Evolutionary conservation across 2,888 invertebrate genomes (phyloP), one percentile per base, ranked within the genome.

Genomic region (Epinotia demarniana): DNA sequence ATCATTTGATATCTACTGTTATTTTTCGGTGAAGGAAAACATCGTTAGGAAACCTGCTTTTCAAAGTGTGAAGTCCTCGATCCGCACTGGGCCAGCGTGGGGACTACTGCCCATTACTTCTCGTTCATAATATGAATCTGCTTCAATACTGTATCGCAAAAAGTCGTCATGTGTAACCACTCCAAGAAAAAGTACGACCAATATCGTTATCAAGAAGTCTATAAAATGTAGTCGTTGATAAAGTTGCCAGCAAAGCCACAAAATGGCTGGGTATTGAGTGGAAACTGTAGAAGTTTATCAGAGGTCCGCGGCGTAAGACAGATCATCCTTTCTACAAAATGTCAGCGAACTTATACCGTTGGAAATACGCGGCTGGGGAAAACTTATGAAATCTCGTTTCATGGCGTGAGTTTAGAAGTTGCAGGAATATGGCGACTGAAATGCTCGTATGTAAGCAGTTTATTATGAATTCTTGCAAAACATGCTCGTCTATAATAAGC

Each of bases 341-440:
- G 62, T 58, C 64, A 70, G 55, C 27, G n/a, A 67, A 67, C 23
- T 68, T 53, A 18, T 9, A 55, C 53, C 11, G 16, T 18, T 53
- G 23, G 57, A 57, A 64, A 57, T 64, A 79, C 81, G 81, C 78
- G 80, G 79, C 77, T 80, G 79, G 77, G 80, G 76, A 78, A 80
- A 83, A 85, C 83, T 84, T 81, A 79, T 75, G 79, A 82, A 81
- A 81, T 83, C 83, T 62, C 81, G 83, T 86, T 85, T 81, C 82
- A 81, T 84, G 84, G 81, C 81, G 74, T 78, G 82, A 82, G 80
- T 85, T 84, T 81, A 81, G 82, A 84, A 84, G 80, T 79, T 82
- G 80, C 49, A n/a, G 18, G 67, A n/a, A 13, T 19, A 16, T 27
- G 60, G 57, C 57, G 43, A 68, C 57, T 57, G 39, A 19, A 68